Percentiles rank a stretch among this genome's conserved stretches.
Evolutionary conservation across 2,113 vertebrate genomes (phyloP).

Genomic region (Amazona guildingii): DNA sequence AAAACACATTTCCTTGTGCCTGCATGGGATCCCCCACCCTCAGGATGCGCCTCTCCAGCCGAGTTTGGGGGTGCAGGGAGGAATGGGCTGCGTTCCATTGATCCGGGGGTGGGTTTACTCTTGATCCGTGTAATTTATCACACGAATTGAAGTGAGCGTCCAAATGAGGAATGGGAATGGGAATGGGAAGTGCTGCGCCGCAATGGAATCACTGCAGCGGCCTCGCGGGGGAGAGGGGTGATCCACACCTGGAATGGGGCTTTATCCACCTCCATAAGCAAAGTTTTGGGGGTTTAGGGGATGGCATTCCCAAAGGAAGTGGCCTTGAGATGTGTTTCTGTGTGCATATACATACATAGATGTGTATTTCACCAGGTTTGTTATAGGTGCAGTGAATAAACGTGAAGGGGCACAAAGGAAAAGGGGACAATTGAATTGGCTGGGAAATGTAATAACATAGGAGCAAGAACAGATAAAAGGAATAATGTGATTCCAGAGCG

Average conservation of each 20-base stretch:
- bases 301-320: background rate
- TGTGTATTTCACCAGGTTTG: background rate
- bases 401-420: background rate
- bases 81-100: fast-evolving
- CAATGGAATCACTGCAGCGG: background rate
- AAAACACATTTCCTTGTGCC: background rate
- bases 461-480: constrained; percentile 29
- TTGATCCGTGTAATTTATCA: background rate
- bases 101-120: background rate
- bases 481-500: background rate
- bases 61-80: background rate
- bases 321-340: background rate
- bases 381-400: constrained; percentile 5
- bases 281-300: constrained; percentile 15
- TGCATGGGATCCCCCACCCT: background rate
- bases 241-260: background rate
- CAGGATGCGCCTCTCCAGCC: background rate
- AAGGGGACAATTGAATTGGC: constrained; percentile 7
- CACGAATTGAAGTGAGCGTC: background rate
- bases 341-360: fast-evolving
- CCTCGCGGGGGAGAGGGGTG: background rate
- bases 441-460: background rate
- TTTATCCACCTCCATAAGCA: background rate
- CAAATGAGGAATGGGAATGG: background rate
- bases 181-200: constrained; percentile 16